Evolutionary conservation across 2,888 invertebrate species (phyloP).

Genomic region (Caenorhabditis wallacei): DNA sequence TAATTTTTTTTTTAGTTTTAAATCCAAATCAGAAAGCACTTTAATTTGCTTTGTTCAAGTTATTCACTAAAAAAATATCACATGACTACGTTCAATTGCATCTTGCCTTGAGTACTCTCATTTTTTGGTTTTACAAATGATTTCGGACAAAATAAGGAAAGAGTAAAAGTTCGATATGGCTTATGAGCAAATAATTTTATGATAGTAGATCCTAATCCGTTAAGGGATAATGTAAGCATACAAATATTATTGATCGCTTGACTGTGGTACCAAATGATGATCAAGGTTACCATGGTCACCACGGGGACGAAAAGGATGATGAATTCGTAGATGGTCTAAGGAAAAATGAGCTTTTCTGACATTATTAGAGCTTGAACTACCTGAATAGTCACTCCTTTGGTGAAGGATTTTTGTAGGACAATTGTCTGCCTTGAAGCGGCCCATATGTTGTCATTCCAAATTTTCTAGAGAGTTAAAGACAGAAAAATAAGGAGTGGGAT

Average conservation of each 20-base stretch:
- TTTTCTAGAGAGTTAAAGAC: conserved; percentile 11
- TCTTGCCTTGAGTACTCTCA: background rate
- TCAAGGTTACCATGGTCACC: background rate
- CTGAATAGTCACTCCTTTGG: conserved; percentile 23
- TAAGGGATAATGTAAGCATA: conserved; percentile 8
- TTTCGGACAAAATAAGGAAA: conserved; percentile 4
- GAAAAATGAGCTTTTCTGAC: no score
- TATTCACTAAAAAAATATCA: background rate
- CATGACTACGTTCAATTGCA: background rate
- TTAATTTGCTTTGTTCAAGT: background rate
- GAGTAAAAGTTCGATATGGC: conserved; percentile 28
- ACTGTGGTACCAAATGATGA: conserved; percentile 8
- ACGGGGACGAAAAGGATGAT: conserved; percentile 8
- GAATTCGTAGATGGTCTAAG: conserved; percentile 14
- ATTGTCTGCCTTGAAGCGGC: conserved; percentile 1
- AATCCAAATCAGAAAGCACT: no score
- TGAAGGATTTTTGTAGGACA: conserved; percentile 12
- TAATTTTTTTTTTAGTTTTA: no score
- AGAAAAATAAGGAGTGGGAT: background rate
- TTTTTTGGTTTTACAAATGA: background rate
- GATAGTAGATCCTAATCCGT: conserved; percentile 31
- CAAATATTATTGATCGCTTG: conserved; percentile 17
- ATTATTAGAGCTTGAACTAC: no score
- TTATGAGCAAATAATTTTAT: conserved; percentile 31
- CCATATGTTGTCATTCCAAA: background rate